Base-by-base conservation (phyloP, 2,797 vertebrate genomes). In the Halcyon leucocephala region DNA sequence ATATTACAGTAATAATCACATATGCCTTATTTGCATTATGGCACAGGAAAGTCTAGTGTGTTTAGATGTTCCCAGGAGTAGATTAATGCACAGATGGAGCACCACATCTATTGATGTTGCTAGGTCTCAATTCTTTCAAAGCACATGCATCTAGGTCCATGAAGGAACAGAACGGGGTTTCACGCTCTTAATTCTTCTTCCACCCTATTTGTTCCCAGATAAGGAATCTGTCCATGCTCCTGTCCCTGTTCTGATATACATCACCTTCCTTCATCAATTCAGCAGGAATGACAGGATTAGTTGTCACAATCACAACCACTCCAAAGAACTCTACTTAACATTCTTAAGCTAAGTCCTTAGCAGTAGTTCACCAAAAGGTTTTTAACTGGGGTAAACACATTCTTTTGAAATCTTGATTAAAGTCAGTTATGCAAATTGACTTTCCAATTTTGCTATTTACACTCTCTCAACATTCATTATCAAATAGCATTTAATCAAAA, bases 401-500 rank as follows among this genome's bases (percentile, higher is more conserved):
- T 83, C 79, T 81, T 81, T 81, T 2, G 12, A 93, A 96, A 90
- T 76, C 41, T 25, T 94, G 52, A 88, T 81, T 94, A 55, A 87
- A 86, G 42, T 8, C 57, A 37, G 20, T 55, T 73, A 91, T 2
- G 13, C 3, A 20, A 87, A 92, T 24, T 26, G 12, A 12, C 22
- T 78, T 67, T 80, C 49, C 73, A 48, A 71, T 69, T 69, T 72
- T 65, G 52, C 65, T 55, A 91, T 48, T 58, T 37, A 58, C 25
- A 71, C 48, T 21, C n/a, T 92, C 57, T 83, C n/a, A 78, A 22
- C 2, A 9, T 74, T 90, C 65, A 78, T 66, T 86, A 78, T 39
- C 52, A 78, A 78, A 82, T 44, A 88, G n/a, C 33, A 87, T 31
- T 87, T 93, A 87, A 78, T 26, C 26, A 92, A 92, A 92, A 93